A percentile compares a stretch with the other conserved stretches of the same genome.
Evolutionary conservation across 2,113 vertebrate species (phyloP).

Genomic region (Pachypanchax playfairii): DNA sequence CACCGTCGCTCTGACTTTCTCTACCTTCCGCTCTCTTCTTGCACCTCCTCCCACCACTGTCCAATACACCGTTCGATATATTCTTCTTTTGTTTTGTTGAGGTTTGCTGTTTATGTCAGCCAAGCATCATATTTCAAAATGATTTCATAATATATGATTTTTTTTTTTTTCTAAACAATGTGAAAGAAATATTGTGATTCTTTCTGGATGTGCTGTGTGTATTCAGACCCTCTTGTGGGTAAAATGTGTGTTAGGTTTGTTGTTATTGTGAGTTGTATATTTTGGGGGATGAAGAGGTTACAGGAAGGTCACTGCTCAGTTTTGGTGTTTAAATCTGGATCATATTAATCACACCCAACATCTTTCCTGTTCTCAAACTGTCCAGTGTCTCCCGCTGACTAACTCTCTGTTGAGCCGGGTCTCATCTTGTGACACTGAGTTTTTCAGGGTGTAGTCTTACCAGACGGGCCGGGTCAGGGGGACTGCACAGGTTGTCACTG

Average conservation of each 20-base stretch:
- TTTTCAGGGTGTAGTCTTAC: conserved; percentile 74
- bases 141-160: conserved; percentile 1
- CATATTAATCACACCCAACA: conserved; percentile 68
- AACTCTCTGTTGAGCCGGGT: conserved; percentile 58
- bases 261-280: background rate
- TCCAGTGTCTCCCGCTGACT: conserved; percentile 48
- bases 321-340: conserved; percentile 67
- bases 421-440: conserved; percentile 65
- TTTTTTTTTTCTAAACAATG: background rate
- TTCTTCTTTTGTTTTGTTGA: conserved; percentile 44
- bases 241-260: background rate
- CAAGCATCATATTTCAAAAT: conserved; percentile 60
- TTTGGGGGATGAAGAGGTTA: background rate
- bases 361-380: conserved; percentile 36
- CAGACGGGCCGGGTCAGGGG: conserved; percentile 45
- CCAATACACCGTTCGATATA: conserved; percentile 37
- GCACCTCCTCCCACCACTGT: conserved; percentile 60
- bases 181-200: background rate
- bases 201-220: too few species aligned
- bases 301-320: conserved; percentile 43
- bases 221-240: background rate
- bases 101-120: conserved; percentile 23
- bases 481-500: conserved; percentile 68
- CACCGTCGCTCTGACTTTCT: conserved; percentile 59
- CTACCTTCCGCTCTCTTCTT: conserved; percentile 51